Evolutionary conservation across 1,140 invertebrate species (phyloP), one percentile per base, ranked within the genome.

Genomic region (Chymomyza costata): DNA sequence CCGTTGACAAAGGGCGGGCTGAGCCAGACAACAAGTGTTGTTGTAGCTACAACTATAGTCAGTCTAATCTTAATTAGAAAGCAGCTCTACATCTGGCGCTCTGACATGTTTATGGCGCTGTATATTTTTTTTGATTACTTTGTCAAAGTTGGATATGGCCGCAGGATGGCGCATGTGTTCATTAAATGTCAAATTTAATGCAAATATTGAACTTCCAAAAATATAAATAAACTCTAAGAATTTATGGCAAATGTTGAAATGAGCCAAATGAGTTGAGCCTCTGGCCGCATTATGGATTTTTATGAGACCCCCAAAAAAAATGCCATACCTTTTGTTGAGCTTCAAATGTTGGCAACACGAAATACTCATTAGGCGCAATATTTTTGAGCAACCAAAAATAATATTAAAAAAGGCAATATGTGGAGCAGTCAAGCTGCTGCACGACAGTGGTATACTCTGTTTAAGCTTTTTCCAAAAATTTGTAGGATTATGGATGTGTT

Each of bases 161-260:
- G 37, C 47, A 61, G 52, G 57, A 61, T 37, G 43, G 43, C 28
- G 56, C 19, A 38, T 47, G 56, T n/a, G n/a, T 59, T 54, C 57
- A 47, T 55, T 60, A 55, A 60, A 48, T 28, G 40, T 38, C 37
- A 38, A 41, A 53, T 49, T 67, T 76, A 64, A 78, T 63, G 71
- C 73, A 78, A 78, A 78, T 78, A 78, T 78, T 78, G 71, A 78
- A 73, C 71, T 63, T 25, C 6, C 51, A 56, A 64, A 47, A 53
- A 49, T 56, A 49, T 45, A 66, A 63, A 78, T 80, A 78, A 78
- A 78, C 57, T 78, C 58, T 71, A 80, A 80, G 71, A 78, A 78
- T 78, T 78, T 78, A 78, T 80, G 73, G 66, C 62, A 19, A 50
- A 51, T 56, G n/a, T n/a, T n/a, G n/a, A n/a, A n/a, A n/a, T 56